Evolutionary conservation across 2,113 vertebrate genomes (phyloP).

Genomic region (Dascyllus trimaculatus): DNA sequence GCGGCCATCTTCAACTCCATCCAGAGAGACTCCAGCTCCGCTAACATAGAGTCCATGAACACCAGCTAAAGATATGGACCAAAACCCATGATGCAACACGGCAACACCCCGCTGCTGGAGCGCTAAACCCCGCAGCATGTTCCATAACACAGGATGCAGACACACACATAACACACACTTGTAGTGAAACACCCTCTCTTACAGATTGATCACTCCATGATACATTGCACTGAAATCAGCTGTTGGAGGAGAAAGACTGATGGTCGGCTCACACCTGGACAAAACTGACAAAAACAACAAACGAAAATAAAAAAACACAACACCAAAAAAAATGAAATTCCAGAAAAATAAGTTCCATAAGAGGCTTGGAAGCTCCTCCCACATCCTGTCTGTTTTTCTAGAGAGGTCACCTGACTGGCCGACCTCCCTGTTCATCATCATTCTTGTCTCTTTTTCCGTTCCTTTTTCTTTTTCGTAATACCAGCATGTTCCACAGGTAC

Average conservation of each 20-base stretch:
- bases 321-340: constrained; percentile 16
- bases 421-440: constrained; percentile 86
- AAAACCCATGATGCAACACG: constrained; percentile 65
- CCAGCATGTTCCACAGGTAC: constrained; percentile 82
- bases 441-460: constrained; percentile 75
- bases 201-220: constrained; percentile 86
- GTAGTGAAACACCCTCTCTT: constrained; percentile 72
- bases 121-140: constrained; percentile 74
- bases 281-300: constrained; percentile 80
- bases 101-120: constrained; percentile 75
- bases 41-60: constrained; percentile 99
- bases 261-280: constrained; percentile 80
- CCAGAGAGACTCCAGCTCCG: constrained; percentile 97
- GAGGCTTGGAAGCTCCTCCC: constrained; percentile 86
- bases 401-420: constrained; percentile 80
- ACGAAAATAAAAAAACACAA: constrained; percentile 55
- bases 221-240: constrained; percentile 95
- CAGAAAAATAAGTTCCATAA: constrained; percentile 55
- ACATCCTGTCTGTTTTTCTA: constrained; percentile 87
- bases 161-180: constrained; percentile 48
- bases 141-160: constrained; percentile 73
- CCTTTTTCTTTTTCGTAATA: constrained; percentile 78
- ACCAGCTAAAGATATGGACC: constrained; percentile 89
- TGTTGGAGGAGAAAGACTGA: constrained; percentile 53
- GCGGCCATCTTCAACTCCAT: constrained; percentile 99